Evolutionary conservation across 2,888 invertebrate species (phyloP).

Genomic region (Sesia apiformis): DNA sequence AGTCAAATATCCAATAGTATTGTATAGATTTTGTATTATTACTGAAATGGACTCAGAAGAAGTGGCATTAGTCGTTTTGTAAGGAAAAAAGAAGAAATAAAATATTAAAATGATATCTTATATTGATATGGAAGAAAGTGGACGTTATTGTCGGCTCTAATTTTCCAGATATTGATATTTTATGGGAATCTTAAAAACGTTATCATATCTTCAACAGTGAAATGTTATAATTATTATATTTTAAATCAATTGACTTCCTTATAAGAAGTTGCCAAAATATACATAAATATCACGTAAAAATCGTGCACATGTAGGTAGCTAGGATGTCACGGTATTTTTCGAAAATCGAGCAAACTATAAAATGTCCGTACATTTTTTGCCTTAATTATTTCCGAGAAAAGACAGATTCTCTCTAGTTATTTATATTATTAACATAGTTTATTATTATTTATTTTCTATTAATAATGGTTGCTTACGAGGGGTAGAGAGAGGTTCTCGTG

Average conservation of each 20-base stretch:
- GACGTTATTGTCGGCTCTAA: too few species aligned
- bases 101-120: too few species aligned
- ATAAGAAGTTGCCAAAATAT: slow-evolving; percentile 30
- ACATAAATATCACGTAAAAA: slow-evolving; percentile 10
- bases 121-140: too few species aligned
- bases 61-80: too few species aligned
- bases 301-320: slow-evolving; percentile 1
- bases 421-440: slow-evolving; percentile 8
- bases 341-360: neutral
- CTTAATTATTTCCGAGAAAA: neutral
- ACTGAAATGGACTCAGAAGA: too few species aligned
- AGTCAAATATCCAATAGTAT: too few species aligned
- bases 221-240: neutral
- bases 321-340: neutral
- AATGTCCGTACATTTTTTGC: neutral
- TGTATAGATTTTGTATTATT: too few species aligned
- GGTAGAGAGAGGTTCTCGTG: slow-evolving; percentile 8
- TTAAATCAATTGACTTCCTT: slow-evolving; percentile 21
- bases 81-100: too few species aligned
- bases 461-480: slow-evolving; percentile 2
- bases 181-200: neutral
- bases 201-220: neutral
- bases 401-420: slow-evolving; percentile 6
- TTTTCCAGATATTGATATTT: neutral
- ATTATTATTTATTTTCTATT: slow-evolving; percentile 6